Base-by-base conservation (phyloP, 2,888 invertebrate genomes). In the Melikaiella ostensackeni region DNA sequence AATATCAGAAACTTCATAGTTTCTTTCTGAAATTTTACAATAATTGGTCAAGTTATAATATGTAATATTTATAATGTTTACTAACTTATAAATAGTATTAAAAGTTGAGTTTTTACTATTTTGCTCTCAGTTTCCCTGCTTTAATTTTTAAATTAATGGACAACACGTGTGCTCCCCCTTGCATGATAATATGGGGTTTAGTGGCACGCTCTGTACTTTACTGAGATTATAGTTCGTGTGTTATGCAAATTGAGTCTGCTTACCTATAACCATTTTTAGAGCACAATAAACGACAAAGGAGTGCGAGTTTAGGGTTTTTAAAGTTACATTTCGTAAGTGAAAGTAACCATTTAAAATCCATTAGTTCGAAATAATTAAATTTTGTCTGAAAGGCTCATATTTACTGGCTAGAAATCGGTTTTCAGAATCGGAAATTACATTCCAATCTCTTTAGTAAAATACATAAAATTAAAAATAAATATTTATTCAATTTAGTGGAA, bases 231-330 rank as follows among this genome's bases (percentile, higher is more conserved):
- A 13, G 74, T 63, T 74, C 27, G 46, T 74, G 66, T 73, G 61
- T 79, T 79, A 80, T 81, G 80, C 79, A 81, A 80, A 81, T 79
- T 38, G 38, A 63, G 63, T 38, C 38, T 35, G 24, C 59, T 59
- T 59, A 59, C 16, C 13, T 59, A 27, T 27, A 59, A 5, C 16
- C n/a, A 64, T 64, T 64, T 64, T 21, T 64, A 24, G 42, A 64
- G 35, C 64, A 64, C 42, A 64, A 64, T 64, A 64, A 64, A 35
- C 8, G 24, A 64, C 38, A 42, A 42, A 64, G 16, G 64, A 16
- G 24, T n/a, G 7, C 11, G 8, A 64, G 64, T 64, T 42, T 16
- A 11, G 21, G 24, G 13, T 5, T 64, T 42, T 24, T 2, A 42
- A 64, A 64, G 42, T 24, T 16, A 38, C 64, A 42, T 42, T 59